phyloP scores from a whole-genome alignment of 2,888 invertebrate species.

The Criorhina ranunculi region DNA sequence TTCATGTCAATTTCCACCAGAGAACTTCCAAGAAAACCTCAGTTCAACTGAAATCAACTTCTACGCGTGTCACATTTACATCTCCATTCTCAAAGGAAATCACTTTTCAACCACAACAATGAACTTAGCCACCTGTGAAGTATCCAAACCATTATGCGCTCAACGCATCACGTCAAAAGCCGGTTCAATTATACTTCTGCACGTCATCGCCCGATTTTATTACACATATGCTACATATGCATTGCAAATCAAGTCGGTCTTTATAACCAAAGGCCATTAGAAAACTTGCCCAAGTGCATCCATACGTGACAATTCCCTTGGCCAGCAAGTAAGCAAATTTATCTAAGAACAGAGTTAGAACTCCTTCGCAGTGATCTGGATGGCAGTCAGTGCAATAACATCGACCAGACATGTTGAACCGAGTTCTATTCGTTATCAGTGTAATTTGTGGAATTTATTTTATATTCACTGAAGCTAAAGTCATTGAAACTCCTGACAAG shows the following conservation, averaged over 20 bases:
- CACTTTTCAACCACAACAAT: not conserved
- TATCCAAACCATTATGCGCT: not conserved
- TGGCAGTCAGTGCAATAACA: conserved; percentile 25
- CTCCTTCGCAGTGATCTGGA: conserved; percentile 12
- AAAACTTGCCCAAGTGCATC: conserved; percentile 66
- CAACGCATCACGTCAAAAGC: conserved; percentile 7
- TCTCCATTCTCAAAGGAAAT: not conserved
- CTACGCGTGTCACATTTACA: not conserved
- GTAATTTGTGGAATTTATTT: conserved; percentile 3
- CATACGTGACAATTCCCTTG: conserved; percentile 44
- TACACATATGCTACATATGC: not conserved
- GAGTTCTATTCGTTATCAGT: not conserved
- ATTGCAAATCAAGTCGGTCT: conserved; percentile 24
- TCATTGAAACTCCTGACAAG: not conserved
- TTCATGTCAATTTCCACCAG: too few species aligned
- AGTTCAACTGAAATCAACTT: too few species aligned
- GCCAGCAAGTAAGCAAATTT: conserved; percentile 12
- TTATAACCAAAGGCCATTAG: conserved; percentile 29
- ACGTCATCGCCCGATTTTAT: conserved; percentile 53
- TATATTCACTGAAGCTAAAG: not conserved
- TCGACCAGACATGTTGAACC: conserved; percentile 49
- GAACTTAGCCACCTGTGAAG: not conserved
- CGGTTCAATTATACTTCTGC: conserved; percentile 28
- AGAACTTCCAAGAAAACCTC: too few species aligned
- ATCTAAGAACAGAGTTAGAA: not conserved